These are phyloP conservation scores for Pseudopodoces humilis DNA, from an alignment of 2,113 vertebrate genomes.

Conservation along the genomic window DNA sequence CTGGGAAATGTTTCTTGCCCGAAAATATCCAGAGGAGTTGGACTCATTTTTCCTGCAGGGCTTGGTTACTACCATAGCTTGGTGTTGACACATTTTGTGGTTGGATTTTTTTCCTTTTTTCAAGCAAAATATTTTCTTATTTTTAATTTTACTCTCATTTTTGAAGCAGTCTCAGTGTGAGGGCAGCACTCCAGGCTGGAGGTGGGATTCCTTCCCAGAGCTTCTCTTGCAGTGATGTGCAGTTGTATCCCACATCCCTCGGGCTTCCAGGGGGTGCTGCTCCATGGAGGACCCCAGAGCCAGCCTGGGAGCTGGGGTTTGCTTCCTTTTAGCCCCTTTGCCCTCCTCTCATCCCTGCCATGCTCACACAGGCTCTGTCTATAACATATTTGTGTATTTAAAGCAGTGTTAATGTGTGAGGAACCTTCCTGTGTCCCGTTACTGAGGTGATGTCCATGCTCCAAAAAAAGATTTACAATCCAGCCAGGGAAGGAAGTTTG, in stretches of 20 bases:
- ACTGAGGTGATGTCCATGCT: neutral
- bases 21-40: neutral
- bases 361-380: fast-evolving
- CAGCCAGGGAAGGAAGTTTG: neutral
- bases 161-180: neutral
- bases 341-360: neutral
- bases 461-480: neutral
- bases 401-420: neutral
- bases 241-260: fast-evolving
- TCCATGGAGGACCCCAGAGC: fast-evolving
- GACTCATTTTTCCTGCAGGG: neutral
- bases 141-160: neutral
- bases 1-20: neutral
- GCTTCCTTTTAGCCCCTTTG: fast-evolving
- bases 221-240: fast-evolving
- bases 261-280: fast-evolving
- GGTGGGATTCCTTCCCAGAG: neutral
- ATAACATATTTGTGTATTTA: neutral
- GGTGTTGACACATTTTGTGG: neutral
- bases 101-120: neutral
- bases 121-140: neutral
- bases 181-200: neutral
- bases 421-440: neutral
- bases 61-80: neutral
- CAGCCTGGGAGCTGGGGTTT: fast-evolving